Percentiles rank a stretch among this genome's conserved stretches.
Conservation (phyloP, 2,888 invertebrate genomes). For the Eustalomyia histrio region DNA sequence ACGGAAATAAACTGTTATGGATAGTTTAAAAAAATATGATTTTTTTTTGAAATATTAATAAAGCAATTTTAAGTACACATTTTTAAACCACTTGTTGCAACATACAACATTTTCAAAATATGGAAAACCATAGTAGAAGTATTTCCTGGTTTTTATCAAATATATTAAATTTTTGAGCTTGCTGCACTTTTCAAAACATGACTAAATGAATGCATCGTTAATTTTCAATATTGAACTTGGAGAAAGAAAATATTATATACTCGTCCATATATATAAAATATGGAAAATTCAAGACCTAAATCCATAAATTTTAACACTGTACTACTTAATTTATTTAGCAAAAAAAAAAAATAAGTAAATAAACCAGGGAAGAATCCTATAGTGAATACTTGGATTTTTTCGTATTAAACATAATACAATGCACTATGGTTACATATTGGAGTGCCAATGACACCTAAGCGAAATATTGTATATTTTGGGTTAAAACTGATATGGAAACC, state of each 20-base stretch:
- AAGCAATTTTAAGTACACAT: not conserved
- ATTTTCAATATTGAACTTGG: not conserved
- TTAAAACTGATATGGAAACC: too few species aligned
- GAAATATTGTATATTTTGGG: too few species aligned
- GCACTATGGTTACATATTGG: too few species aligned
- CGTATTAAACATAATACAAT: too few species aligned
- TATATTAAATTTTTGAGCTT: not conserved
- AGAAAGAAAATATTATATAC: not conserved
- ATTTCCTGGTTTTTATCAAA: not conserved
- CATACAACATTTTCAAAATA: not conserved
- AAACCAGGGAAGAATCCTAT: not conserved
- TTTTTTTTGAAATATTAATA: not conserved
- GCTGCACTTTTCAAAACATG: not conserved
- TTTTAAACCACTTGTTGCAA: not conserved
- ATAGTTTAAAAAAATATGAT: not conserved
- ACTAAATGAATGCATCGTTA: not conserved
- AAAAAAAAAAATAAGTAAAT: too few species aligned
- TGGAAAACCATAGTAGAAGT: not conserved
- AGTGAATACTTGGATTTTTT: not conserved
- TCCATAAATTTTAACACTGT: not conserved
- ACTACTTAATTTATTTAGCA: not conserved
- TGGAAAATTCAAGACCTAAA: not conserved
- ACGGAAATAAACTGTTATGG: not conserved
- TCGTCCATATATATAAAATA: not conserved
- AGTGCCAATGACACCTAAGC: too few species aligned